Percentiles rank a stretch among this genome's conserved stretches.
Conservation (phyloP, 2,797 vertebrate species). For the Spheniscus humboldti region DNA sequence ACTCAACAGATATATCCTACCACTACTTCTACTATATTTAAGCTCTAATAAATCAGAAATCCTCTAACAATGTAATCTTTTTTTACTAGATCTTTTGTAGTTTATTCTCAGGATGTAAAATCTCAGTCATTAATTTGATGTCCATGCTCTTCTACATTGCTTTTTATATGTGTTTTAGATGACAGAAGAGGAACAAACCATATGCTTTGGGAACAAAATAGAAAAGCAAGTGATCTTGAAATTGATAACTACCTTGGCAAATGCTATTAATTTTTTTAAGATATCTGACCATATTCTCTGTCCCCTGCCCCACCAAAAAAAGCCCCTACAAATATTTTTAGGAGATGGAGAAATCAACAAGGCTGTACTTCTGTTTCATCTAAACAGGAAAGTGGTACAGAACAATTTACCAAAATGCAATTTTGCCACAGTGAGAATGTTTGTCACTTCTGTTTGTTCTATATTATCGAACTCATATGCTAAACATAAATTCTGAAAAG, state of each 20-base stretch:
- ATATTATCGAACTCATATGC: neutral
- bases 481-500: neutral
- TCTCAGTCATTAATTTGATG: neutral
- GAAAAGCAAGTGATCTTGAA: neutral
- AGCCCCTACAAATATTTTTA: neutral
- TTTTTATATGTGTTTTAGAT: neutral
- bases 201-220: neutral
- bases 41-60: neutral
- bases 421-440: neutral
- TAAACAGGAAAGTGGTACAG: neutral
- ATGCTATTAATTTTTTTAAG: neutral
- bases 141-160: neutral
- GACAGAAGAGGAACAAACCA: neutral
- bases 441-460: neutral
- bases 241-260: neutral
- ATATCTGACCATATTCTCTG: neutral
- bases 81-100: neutral
- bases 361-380: neutral
- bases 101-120: neutral
- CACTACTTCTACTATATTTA: neutral
- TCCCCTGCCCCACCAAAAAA: neutral
- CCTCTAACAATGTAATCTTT: neutral
- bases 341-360: neutral
- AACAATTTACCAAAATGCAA: neutral
- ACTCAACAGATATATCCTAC: neutral